Conservation (phyloP, 1,140 invertebrate species). For the Vanessa tameamea region DNA sequence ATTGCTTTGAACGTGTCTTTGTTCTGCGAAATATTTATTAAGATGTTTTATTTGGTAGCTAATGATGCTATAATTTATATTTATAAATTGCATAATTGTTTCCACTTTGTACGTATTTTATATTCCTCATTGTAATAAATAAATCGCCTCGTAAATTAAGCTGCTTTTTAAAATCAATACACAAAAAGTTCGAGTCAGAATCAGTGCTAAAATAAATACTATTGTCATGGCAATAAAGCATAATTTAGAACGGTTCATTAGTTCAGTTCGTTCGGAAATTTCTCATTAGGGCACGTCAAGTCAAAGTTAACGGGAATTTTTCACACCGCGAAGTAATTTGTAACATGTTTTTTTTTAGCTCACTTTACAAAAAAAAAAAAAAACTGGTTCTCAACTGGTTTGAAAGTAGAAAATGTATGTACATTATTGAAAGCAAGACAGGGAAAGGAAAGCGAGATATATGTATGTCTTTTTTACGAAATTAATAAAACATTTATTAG, state of each 20-base stretch:
- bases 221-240: constrained; percentile 16
- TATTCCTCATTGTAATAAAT: neutral
- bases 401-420: no score
- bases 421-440: no score
- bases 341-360: neutral
- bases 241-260: constrained; percentile 51
- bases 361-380: no score
- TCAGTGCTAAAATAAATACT: neutral
- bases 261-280: constrained; percentile 60
- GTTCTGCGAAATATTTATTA: no score
- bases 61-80: no score
- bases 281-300: constrained; percentile 56
- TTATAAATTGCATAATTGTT: no score
- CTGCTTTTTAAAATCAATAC: neutral
- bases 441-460: no score
- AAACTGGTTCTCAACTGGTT: no score
- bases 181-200: neutral
- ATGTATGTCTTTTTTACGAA: no score
- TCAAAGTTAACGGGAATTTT: constrained; percentile 8
- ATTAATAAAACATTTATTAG: no score
- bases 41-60: no score
- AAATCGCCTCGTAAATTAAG: neutral
- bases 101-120: neutral
- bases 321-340: constrained; percentile 13
- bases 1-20: no score